These are phyloP conservation scores for Megastigmus dorsalis DNA, from an alignment of 2,888 invertebrate genomes.

Conservation along the genomic window DNA sequence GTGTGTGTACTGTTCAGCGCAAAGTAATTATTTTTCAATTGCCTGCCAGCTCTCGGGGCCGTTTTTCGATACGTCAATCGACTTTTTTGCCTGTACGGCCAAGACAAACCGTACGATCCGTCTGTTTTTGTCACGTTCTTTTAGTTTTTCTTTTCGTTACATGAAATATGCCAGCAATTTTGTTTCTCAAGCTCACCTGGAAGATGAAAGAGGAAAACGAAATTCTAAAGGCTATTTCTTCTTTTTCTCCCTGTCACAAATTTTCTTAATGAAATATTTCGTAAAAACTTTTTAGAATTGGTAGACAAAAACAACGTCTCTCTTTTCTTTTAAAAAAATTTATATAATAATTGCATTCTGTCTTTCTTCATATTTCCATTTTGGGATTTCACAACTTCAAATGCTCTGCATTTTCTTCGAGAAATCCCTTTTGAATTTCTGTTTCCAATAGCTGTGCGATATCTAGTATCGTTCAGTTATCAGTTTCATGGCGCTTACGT, in stretches of 20 bases:
- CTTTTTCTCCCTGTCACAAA: too few relatives aligned
- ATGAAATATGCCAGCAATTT: constrained; percentile 12
- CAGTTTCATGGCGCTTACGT: constrained; percentile 6
- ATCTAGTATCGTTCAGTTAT: neutral
- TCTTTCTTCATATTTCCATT: too few relatives aligned
- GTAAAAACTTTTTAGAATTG: too few relatives aligned
- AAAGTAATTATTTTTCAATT: constrained; percentile 18
- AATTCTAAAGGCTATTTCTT: constrained; percentile 18
- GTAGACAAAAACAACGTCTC: too few relatives aligned
- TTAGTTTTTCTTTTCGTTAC: neutral
- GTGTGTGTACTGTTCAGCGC: constrained; percentile 55
- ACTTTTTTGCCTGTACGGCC: neutral
- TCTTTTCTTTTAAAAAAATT: too few relatives aligned
- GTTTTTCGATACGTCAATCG: neutral
- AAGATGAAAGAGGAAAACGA: neutral
- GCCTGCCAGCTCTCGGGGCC: too few relatives aligned
- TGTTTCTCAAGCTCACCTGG: constrained; percentile 17
- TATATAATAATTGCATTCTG: too few relatives aligned
- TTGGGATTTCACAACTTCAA: too few relatives aligned
- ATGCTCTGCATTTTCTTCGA: too few relatives aligned
- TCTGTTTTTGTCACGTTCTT: neutral
- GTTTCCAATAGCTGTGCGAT: constrained; percentile 1
- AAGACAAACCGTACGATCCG: neutral
- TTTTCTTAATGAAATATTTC: too few relatives aligned
- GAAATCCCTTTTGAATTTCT: constrained; percentile 16